These are phyloP conservation scores for Hoplodrina ambigua DNA, from an alignment of 2,888 invertebrate species.

Conservation along the genomic window DNA sequence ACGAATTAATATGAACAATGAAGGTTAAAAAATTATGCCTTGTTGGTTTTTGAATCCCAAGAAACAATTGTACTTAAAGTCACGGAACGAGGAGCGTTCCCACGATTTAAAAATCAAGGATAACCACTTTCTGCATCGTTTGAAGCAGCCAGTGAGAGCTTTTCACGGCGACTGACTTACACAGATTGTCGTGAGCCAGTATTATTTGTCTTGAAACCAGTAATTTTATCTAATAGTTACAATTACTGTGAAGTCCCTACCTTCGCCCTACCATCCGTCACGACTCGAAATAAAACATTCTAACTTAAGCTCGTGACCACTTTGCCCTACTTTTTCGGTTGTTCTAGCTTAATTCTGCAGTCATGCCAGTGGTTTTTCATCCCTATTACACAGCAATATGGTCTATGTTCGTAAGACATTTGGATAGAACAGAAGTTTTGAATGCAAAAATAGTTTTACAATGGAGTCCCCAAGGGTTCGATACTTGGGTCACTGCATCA, in stretches of 20 bases:
- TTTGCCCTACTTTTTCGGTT: constrained; percentile 79
- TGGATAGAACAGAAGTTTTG: constrained; percentile 59
- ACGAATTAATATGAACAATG: constrained; percentile 6
- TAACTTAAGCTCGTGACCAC: constrained; percentile 76
- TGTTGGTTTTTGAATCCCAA: constrained; percentile 19
- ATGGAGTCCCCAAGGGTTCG: constrained; percentile 65
- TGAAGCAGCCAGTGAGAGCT: constrained; percentile 47
- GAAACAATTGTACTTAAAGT: constrained; percentile 26
- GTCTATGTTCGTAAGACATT: constrained; percentile 59
- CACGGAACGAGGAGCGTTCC: constrained; percentile 32
- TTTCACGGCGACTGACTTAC: constrained; percentile 39
- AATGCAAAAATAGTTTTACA: constrained; percentile 62
- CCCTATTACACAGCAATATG: constrained; percentile 64
- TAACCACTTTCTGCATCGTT: constrained; percentile 56
- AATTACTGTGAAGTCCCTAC: constrained; percentile 78
- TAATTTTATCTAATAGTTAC: constrained; percentile 76
- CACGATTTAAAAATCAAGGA: constrained; percentile 56
- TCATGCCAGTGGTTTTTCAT: constrained; percentile 51
- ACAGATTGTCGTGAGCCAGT: constrained; percentile 57
- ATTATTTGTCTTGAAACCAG: constrained; percentile 65
- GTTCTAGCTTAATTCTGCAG: constrained; percentile 62
- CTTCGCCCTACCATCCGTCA: constrained; percentile 78
- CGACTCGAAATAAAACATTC: constrained; percentile 75
- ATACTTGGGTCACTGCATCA: constrained; percentile 63
- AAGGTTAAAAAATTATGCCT: constrained; percentile 1